A percentile compares a stretch with the other conserved stretches of the same genome.
Evolutionary conservation across 1,140 invertebrate genomes (phyloP).

Genomic region (Drosophila virilis): DNA sequence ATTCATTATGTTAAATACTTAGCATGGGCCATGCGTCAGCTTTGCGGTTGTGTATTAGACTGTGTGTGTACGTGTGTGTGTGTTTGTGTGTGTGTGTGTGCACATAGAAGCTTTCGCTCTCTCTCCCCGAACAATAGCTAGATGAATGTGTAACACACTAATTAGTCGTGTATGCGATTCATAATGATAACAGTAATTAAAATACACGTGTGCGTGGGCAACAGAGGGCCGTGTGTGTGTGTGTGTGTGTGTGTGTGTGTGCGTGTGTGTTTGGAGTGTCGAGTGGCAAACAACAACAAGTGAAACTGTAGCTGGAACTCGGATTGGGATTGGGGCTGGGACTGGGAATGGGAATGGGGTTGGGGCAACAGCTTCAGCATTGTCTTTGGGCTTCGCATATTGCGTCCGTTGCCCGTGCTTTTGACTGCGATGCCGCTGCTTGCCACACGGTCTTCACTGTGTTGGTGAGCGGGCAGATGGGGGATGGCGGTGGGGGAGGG

Average conservation of each 20-base stretch:
- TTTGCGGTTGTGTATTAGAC: neutral
- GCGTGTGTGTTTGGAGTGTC: slow-evolving; percentile 19
- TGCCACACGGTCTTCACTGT: slow-evolving; percentile 10
- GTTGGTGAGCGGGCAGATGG: too few species aligned
- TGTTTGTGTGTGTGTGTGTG: slow-evolving; percentile 10
- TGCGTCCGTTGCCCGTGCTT: slow-evolving; percentile 25
- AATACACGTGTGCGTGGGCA: slow-evolving; percentile 49
- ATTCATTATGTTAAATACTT: slow-evolving; percentile 83
- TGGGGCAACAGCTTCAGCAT: neutral
- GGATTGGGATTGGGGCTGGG: neutral
- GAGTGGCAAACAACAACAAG: neutral
- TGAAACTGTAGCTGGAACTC: slow-evolving; percentile 4
- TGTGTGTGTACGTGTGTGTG: neutral
- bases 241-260: slow-evolving; percentile 16
- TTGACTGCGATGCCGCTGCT: slow-evolving; percentile 23
- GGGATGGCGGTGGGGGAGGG: too few species aligned
- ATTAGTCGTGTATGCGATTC: slow-evolving; percentile 79
- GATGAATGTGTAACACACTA: slow-evolving; percentile 81
- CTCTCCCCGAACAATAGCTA: slow-evolving; percentile 58
- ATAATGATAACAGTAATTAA: slow-evolving; percentile 83
- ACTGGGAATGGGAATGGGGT: neutral
- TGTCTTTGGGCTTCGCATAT: slow-evolving; percentile 3
- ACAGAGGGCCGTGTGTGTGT: neutral
- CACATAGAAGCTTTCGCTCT: slow-evolving; percentile 26
- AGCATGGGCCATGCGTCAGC: slow-evolving; percentile 2